phyloP scores from a whole-genome alignment of 1,140 invertebrate genomes.

The Papilio machaon region DNA sequence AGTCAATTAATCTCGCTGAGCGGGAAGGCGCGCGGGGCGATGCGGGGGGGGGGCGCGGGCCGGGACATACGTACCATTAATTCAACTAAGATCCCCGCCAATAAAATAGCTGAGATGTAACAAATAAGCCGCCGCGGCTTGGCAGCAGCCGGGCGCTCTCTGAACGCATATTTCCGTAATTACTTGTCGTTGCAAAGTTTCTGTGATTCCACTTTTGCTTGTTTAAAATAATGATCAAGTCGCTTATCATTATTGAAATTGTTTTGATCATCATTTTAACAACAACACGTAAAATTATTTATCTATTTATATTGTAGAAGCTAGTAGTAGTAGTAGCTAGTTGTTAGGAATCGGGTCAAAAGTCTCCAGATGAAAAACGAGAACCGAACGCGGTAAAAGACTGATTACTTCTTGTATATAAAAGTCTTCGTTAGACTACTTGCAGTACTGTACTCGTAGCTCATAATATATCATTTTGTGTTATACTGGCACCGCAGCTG shows the following conservation, averaged over 20 bases:
- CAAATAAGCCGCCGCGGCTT: conserved; percentile 27
- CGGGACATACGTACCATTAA: background rate
- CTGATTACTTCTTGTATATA: background rate
- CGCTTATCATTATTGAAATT: background rate
- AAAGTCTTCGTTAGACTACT: background rate
- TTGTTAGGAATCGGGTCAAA: background rate
- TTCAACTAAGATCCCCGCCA: conserved; percentile 20
- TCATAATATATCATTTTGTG: background rate
- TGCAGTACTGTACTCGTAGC: background rate
- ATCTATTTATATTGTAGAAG: too few relatives aligned
- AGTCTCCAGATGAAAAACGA: background rate
- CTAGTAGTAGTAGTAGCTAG: too few relatives aligned
- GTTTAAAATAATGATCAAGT: background rate
- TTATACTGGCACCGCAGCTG: background rate
- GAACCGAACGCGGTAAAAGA: background rate
- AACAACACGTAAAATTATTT: too few relatives aligned
- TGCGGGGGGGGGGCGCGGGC: background rate
- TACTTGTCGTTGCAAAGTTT: conserved; percentile 21
- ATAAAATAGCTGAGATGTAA: conserved; percentile 28
- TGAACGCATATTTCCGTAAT: conserved; percentile 33
- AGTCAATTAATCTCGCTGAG: background rate
- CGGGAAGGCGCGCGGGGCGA: background rate
- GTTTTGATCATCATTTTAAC: background rate
- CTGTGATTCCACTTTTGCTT: conserved; percentile 7
- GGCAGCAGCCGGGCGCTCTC: conserved; percentile 3